Base-by-base conservation (phyloP, 2,888 invertebrate genomes). In the Cryptophagus acutangulus region DNA sequence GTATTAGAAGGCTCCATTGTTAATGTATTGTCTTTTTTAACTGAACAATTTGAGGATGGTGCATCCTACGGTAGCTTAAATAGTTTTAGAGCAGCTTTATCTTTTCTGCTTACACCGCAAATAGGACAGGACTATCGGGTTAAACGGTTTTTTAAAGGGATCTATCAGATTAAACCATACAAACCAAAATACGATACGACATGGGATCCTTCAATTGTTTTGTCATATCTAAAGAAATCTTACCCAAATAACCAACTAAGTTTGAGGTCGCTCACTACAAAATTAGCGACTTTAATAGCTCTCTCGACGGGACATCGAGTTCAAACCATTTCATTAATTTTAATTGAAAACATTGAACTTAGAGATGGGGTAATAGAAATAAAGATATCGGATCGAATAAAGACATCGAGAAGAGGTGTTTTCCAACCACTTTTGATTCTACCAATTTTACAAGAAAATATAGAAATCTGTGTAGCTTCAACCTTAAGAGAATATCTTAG, bases 151-250 rank as follows among this genome's bases (percentile, higher is more conserved):
- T 38, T 56, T n/a, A 53, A 40, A 29, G 51, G 48, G 1, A 37
- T 54, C 1, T 36, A 33, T 5, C 47, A 44, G 9, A 16, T 52
- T 28, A 45, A 46, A 26, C 55, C 49, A 13, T 12, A 33, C 13
- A 45, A 29, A 40, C 49, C 50, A 3, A 48, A 40, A 40, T 54
- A 61, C 41, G 41, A 57, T 25, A 9, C 10, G 5, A 59, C 43
- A 1, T 62, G 61, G 58, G 52, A 65, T 31, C 55, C 58, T 9
- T 13, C 16, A 12, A 13, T 33, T 6, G 48, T 50, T 3, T 28
- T 48, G 9, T 16, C 33, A 20, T 43, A 41, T 36, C 37, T 51
- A 17, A 17, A 9, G 9, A 33, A 36, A 10, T 31, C 25, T 20
- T 25, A 18, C 15, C 34, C 10, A 12, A 28, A 33, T 17, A 33